Base-by-base conservation (phyloP, 2,113 vertebrate genomes). In the Ardeotis arabs region DNA sequence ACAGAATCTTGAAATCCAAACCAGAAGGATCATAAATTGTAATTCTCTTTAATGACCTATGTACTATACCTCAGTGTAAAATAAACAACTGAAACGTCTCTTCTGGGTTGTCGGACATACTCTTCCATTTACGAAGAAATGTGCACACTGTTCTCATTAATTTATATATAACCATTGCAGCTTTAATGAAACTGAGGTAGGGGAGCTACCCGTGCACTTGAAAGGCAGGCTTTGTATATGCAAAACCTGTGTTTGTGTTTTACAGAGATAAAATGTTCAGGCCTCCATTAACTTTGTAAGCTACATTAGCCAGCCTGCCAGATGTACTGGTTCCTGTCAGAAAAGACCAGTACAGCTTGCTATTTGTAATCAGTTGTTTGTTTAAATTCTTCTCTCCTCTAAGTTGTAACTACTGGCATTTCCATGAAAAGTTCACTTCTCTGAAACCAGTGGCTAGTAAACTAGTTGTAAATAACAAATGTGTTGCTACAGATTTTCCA, bases 1-100 rank as follows among this genome's bases (percentile, higher is more conserved):
- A 93, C 0, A 29, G 91, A 97, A 89, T 97, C 93, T 74, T 77
- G 91, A 95, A 90, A 93, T 97, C 79, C 87, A 93, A 94, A 88
- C 58, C 33, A 87, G 76, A 80, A 87, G 89, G 85, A 85, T 94
- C 91, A 74, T 97, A 97, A 97, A 96, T 82, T 75, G 44, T 87
- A 82, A 33, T 92, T 87, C 88, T 47, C 49, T 68, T 68, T 50
- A 68, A 58, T 95, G 96, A 93, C 96, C 95, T 96, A 50, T 96
- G 95, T 88, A 89, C 97, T 95, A 15, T 67, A 94, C 44, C 49
- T 92, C 77, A 45, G 50, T 90, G 80, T 95, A 90, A 96, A 78
- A 87, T 66, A 91, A 96, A 93, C 79, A 93, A 52, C 50, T 47
- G 78, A 44, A 35, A 85, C 76, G 69, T 47, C 45, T 87, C 41